phyloP scores from a whole-genome alignment of 1,140 invertebrate species.

The Bombus ignitus region DNA sequence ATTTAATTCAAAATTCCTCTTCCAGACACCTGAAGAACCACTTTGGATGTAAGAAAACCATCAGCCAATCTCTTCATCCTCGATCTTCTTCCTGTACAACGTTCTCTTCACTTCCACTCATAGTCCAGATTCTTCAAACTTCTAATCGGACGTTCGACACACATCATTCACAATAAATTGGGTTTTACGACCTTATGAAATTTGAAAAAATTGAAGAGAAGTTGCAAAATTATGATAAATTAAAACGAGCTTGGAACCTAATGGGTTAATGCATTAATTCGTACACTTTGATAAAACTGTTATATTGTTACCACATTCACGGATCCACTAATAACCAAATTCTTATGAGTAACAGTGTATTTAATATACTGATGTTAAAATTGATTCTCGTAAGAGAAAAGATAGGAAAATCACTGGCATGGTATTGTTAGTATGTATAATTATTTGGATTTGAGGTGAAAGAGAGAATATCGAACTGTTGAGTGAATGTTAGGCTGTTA shows the following conservation, averaged over 20 bases:
- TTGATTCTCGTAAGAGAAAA: neutral
- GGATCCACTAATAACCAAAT: neutral
- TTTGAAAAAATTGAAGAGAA: no score
- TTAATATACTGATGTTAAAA: neutral
- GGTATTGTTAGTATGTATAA: neutral
- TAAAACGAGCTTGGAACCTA: neutral
- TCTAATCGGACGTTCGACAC: no score
- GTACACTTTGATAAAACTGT: neutral
- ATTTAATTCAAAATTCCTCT: neutral
- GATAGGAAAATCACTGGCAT: neutral
- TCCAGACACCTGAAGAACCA: neutral
- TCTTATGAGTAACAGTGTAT: neutral
- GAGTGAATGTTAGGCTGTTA: neutral
- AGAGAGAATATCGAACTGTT: neutral
- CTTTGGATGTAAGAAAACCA: no score
- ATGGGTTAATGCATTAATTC: neutral
- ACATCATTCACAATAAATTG: neutral
- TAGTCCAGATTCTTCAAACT: neutral
- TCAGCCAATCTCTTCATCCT: constrained; percentile 7
- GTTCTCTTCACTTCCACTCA: neutral
- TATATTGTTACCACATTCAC: neutral
- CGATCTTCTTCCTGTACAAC: neutral
- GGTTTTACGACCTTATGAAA: neutral
- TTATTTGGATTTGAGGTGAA: neutral
- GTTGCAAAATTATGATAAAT: no score